These are phyloP conservation scores for Callyntrura sp. DNA, from an alignment of 2,888 invertebrate species.

Conservation along the genomic window DNA sequence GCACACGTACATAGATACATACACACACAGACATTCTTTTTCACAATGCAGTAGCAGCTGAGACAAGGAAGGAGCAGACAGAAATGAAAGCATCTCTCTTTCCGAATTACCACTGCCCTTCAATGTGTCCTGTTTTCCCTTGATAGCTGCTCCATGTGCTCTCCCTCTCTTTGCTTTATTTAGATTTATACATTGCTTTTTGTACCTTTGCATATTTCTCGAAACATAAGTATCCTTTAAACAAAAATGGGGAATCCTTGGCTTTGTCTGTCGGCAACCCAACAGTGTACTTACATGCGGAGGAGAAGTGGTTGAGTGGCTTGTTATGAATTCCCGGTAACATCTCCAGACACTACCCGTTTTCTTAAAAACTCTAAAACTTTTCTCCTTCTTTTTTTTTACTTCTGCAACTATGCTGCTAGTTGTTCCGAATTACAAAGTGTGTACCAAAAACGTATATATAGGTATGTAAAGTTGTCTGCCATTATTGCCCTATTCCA, in stretches of 20 bases:
- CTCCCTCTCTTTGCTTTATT: background rate
- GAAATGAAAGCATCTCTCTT: conserved; percentile 5
- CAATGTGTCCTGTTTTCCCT: conserved; percentile 44
- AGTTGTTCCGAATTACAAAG: background rate
- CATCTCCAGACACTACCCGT: background rate
- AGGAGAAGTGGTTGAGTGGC: background rate
- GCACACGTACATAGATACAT: background rate
- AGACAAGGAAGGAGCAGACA: conserved; percentile 1
- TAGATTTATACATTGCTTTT: background rate
- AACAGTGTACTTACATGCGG: background rate
- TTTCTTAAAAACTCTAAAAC: background rate
- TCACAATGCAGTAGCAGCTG: conserved; percentile 41
- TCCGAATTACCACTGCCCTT: conserved; percentile 38
- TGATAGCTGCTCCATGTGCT: conserved; percentile 45
- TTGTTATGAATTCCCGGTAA: background rate
- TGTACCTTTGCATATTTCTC: background rate
- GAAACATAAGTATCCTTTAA: background rate
- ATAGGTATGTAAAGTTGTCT: background rate
- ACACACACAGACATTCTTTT: conserved; percentile 1
- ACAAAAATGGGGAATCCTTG: conserved; percentile 12
- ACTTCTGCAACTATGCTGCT: background rate
- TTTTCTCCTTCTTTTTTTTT: background rate
- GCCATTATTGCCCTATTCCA: background rate
- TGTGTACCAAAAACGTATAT: too few species aligned
- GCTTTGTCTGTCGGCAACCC: conserved; percentile 17